Evolutionary conservation across 2,888 invertebrate genomes (phyloP), one percentile per base, ranked within the genome.

Genomic region (Amphipyra berbera): DNA sequence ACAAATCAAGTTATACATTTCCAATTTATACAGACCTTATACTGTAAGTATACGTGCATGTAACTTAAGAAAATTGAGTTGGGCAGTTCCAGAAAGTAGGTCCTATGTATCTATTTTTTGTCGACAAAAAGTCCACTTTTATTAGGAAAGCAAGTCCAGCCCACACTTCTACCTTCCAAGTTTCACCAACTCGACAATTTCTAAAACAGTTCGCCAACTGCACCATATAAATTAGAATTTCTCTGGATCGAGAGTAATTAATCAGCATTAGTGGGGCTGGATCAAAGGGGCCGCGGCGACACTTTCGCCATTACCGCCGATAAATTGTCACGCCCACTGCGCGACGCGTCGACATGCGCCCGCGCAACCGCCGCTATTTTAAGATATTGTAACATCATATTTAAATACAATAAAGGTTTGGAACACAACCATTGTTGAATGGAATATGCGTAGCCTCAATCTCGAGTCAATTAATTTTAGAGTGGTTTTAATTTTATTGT

Each of bases 221-320:
- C 61, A 61, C 56, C 48, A 69, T 62, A 86, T 86, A 88, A 86
- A 88, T 88, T 75, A 82, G 79, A 86, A 84, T 88, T 89, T 89
- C 88, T 87, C 87, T 78, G 76, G 68, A 72, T 75, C 72, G 68
- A 69, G 65, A 56, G 76, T 84, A 84, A 89, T 90, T 89, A 89
- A 89, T 89, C 88, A 83, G 81, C 73, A 82, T 86, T 85, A 83
- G 76, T 72, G 76, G 65, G 56, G 61, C 75, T 73, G 86, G 88
- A 89, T 90, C 89, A 90, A 90, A 90, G 82, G 47, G 62, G 79
- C 85, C 87, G 88, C 80, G 74, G 79, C 81, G 86, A 85, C 88
- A 90, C 90, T 90, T 90, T 90, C 88, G 87, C 89, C 79, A 81
- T 81, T 83, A 81, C 78, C 76, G 70, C 54, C 81, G 71, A 85